phyloP scores from a whole-genome alignment of 2,888 invertebrate genomes.

The Sinohyriopsis cumingii region DNA sequence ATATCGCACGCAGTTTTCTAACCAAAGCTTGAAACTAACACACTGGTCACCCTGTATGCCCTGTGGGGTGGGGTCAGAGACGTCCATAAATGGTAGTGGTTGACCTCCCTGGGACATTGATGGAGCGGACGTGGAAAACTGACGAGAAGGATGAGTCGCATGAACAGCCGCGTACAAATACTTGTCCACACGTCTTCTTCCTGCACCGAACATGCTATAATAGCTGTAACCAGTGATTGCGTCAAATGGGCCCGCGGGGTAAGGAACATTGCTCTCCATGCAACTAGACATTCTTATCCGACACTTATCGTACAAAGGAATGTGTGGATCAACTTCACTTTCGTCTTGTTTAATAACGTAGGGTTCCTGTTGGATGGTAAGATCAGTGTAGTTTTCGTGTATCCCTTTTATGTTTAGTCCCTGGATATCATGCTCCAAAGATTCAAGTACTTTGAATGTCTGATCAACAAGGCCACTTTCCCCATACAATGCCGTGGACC shows the following conservation, averaged over 20 bases:
- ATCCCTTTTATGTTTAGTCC: conserved; percentile 28
- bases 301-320: conserved; percentile 20
- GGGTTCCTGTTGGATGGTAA: not conserved
- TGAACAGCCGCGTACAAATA: conserved; percentile 17
- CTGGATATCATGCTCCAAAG: conserved; percentile 19
- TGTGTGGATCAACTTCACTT: conserved; percentile 11
- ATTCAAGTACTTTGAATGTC: conserved; percentile 12
- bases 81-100: conserved; percentile 1
- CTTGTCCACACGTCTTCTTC: conserved; percentile 23
- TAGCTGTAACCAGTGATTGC: conserved; percentile 16
- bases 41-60: conserved; percentile 66
- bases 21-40: conserved; percentile 60
- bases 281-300: conserved; percentile 22
- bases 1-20: conserved; percentile 62
- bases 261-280: conserved; percentile 28
- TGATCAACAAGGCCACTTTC: not conserved
- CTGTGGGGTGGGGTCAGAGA: conserved; percentile 51
- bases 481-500: too few relatives aligned
- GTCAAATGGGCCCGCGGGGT: conserved; percentile 1
- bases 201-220: conserved; percentile 24
- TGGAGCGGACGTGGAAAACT: conserved; percentile 14
- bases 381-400: conserved; percentile 12
- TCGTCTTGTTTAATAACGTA: not conserved
- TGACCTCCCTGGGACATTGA: conserved; percentile 17
- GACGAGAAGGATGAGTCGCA: conserved; percentile 23